These are phyloP conservation scores for Drosophila kepulauana DNA, from an alignment of 1,140 invertebrate species.

Conservation along the genomic window DNA sequence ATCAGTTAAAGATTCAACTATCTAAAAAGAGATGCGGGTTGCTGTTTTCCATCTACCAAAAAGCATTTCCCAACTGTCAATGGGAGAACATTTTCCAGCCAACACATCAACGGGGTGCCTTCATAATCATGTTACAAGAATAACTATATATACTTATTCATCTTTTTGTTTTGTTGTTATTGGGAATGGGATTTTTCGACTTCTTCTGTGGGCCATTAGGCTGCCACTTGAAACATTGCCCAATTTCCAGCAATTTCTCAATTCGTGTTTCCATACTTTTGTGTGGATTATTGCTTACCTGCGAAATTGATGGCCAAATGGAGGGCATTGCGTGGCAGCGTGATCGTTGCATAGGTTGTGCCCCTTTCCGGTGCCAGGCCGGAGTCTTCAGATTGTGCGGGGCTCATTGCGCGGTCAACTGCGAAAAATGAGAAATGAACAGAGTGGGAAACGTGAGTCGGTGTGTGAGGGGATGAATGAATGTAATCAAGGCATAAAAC, in stretches of 20 bases:
- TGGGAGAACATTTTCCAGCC: conserved; percentile 23
- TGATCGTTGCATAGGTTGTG: conserved; percentile 84
- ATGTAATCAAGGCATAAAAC: conserved; percentile 21
- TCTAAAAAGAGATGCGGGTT: conserved; percentile 36
- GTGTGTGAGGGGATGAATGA: conserved; percentile 22
- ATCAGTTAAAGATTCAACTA: conserved; percentile 25
- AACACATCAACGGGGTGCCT: conserved; percentile 16
- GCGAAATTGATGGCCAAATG: conserved; percentile 84
- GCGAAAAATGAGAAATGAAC: conserved; percentile 43
- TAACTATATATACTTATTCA: neutral
- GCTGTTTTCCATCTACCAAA: conserved; percentile 30
- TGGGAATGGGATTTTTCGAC: neutral
- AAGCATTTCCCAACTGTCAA: conserved; percentile 8
- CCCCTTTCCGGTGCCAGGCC: conserved; percentile 84
- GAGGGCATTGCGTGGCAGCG: conserved; percentile 79
- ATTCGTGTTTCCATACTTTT: conserved; percentile 5
- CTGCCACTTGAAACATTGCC: conserved; percentile 23
- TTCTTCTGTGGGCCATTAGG: conserved; percentile 19
- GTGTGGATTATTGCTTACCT: conserved; percentile 64
- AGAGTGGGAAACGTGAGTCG: neutral
- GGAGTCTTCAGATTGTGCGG: conserved; percentile 84
- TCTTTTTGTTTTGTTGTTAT: no score
- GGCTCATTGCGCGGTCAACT: conserved; percentile 84
- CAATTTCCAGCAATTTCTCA: neutral
- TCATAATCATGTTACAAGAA: conserved; percentile 11